Base-by-base conservation (phyloP, 2,113 vertebrate genomes). In the Colaptes auratus region DNA sequence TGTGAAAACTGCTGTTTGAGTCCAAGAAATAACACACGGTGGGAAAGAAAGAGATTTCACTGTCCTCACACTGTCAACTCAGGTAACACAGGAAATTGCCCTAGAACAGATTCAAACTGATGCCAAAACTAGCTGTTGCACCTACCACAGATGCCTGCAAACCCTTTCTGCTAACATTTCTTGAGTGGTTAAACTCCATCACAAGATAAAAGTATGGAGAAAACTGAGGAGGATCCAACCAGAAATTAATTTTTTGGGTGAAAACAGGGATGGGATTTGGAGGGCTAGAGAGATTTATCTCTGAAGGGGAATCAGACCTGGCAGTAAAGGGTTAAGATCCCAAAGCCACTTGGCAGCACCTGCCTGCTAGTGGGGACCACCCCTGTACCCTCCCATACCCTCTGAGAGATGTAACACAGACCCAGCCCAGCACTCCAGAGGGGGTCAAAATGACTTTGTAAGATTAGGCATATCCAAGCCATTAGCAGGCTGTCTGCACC, bases 401-500 rank as follows among this genome's bases (percentile, higher is more conserved):
- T 44, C 53, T 31, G 25, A 10, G 52, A 73, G 86, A 88, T 56
- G 21, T 8, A 86, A 74, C 59, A 65, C 86, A 95, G 93, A 94
- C n/a, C 36, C 50, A 87, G 50, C 31, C 81, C 89, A 30, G 11
- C 42, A 42, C 74, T 83, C 35, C 35, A 31, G 46, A 52, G 44
- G 61, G 89, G 69, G 76, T 81, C 92, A 95, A 88, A 93, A 91
- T 86, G 76, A 50, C 78, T 86, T 83, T 92, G 84, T 86, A 88
- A 94, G 86, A 89, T 93, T 52, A 88, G 78, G 89, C 84, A 73
- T 36, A 91, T 31, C 86, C 82, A 65, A 91, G 74, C 90, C 84
- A 95, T 96, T 96, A 96, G 95, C 88, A 35, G 10, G 33, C 92
- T 92, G 94, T 94, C 94, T 94, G 95, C 95, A 92, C 66, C 6